Base-by-base conservation (phyloP, 92 coral and sea anemone genomes). In the Parazoanthus darwini region DNA sequence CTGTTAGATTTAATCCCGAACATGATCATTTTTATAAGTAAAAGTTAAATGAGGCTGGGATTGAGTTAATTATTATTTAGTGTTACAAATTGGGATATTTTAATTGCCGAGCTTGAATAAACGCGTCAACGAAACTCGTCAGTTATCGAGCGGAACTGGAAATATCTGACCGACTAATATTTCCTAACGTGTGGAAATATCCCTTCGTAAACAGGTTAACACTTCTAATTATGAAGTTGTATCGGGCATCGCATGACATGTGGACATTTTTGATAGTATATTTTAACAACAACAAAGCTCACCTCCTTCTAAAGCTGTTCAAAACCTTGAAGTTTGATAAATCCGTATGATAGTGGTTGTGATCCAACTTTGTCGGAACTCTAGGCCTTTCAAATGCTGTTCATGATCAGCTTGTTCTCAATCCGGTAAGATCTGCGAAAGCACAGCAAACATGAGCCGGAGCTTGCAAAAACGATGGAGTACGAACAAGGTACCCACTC, bases 261-360 rank as follows among this genome's bases (percentile, higher is more conserved):
- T n/a, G 37, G 29, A 54, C 6, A 38, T 29, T 20, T 29, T 35
- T 46, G 8, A 54, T 58, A 35, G 11, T n/a, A 50, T 35, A 46
- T 54, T 13, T 54, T 2, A 13, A 15, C 13, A 7, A 22, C 3
- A 80, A 80, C 72, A 54, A 42, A 80, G 15, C 85, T 33, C 25
- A 80, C 72, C 85, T 80, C 50, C 18, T 25, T 56, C 85, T 14
- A 59, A 13, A 80, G 85, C 44, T 80, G 85, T 2, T 2, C 16
- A 10, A 54, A 58, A 16, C 72, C 26, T 14, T 14, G 6, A 36
- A 5, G 37, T 33, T 54, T n/a, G 9, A 6, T 58, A 35, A 11
- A 16, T 54, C 72, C 36, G 7, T 18, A 36, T 35, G 70, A 22
- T 10, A 38, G 73, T 33, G 22, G 46, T 8, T 48, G 50, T 79